phyloP scores from a whole-genome alignment of 2,113 vertebrate species.

The Rhipidura dahli region DNA sequence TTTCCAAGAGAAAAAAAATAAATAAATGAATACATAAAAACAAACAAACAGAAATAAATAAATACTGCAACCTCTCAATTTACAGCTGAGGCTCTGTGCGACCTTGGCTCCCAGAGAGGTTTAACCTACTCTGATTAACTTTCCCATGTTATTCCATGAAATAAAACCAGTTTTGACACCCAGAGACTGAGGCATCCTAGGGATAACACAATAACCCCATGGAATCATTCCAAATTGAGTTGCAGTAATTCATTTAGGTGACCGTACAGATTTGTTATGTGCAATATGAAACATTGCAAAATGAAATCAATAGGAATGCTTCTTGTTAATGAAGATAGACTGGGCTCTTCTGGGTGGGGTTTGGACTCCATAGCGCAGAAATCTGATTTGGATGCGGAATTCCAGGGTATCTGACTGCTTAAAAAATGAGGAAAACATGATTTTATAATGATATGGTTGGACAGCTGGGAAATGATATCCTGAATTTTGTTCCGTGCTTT shows the following conservation, averaged over 20 bases:
- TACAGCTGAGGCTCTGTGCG: slow-evolving; percentile 58
- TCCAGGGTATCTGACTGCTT: slow-evolving; percentile 67
- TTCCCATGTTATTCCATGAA: slow-evolving; percentile 89
- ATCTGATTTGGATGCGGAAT: slow-evolving; percentile 81
- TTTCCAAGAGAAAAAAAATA: neutral
- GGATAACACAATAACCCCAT: slow-evolving; percentile 85
- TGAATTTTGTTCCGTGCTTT: slow-evolving; percentile 66
- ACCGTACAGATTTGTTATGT: slow-evolving; percentile 90
- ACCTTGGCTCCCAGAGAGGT: slow-evolving; percentile 75
- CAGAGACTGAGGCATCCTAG: slow-evolving; percentile 85
- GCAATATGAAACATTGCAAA: slow-evolving; percentile 89
- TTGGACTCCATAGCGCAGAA: slow-evolving; percentile 79
- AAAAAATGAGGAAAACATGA: slow-evolving; percentile 70
- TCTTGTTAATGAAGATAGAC: slow-evolving; percentile 95
- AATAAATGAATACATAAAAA: neutral
- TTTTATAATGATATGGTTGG: slow-evolving; percentile 66
- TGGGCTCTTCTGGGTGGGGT: slow-evolving; percentile 79
- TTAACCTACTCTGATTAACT: slow-evolving; percentile 82
- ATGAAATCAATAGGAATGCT: slow-evolving; percentile 93
- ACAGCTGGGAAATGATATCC: slow-evolving; percentile 74
- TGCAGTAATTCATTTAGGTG: slow-evolving; percentile 88
- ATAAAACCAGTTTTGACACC: slow-evolving; percentile 92
- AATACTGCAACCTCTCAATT: slow-evolving; percentile 13
- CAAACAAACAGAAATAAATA: neutral
- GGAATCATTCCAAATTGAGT: slow-evolving; percentile 88